Percentiles rank a stretch among this genome's conserved stretches.
phyloP scores from a whole-genome alignment of 2,113 vertebrate genomes.

The Pygoscelis antarcticus region DNA sequence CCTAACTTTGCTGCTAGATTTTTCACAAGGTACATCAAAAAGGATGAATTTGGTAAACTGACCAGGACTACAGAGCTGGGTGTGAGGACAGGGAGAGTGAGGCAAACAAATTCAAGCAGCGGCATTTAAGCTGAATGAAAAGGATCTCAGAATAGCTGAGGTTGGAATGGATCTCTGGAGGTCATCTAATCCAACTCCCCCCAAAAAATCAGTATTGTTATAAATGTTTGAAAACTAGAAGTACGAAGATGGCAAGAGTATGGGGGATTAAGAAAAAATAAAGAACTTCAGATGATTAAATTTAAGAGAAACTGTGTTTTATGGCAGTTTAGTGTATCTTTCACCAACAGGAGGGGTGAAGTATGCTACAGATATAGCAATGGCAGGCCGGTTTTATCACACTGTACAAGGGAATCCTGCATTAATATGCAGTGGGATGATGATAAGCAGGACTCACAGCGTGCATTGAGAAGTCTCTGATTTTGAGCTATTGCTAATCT shows the following conservation, averaged over 20 bases:
- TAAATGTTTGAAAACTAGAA: not conserved
- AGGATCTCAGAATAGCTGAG: not conserved
- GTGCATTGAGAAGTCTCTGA: not conserved
- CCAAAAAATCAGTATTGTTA: not conserved
- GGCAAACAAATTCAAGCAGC: not conserved
- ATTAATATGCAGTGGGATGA: accelerated
- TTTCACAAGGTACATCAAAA: not conserved
- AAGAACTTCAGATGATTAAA: not conserved
- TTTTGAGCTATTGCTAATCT: not conserved
- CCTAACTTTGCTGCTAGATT: not conserved
- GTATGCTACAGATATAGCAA: not conserved
- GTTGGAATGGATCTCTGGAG: not conserved
- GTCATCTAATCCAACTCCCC: not conserved
- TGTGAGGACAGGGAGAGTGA: not conserved
- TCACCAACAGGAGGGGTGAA: no score
- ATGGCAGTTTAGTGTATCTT: not conserved
- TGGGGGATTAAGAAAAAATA: not conserved
- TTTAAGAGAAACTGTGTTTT: not conserved
- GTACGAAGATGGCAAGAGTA: not conserved
- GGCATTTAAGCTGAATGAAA: not conserved
- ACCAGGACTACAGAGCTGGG: not conserved
- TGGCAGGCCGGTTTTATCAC: not conserved
- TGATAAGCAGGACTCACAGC: accelerated
- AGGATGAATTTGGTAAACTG: not conserved
- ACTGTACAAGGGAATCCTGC: not conserved